A percentile compares a stretch with the other conserved stretches of the same genome.
These are phyloP conservation scores for Clistopyga incitator DNA, from an alignment of 2,888 invertebrate species.

Conservation along the genomic window DNA sequence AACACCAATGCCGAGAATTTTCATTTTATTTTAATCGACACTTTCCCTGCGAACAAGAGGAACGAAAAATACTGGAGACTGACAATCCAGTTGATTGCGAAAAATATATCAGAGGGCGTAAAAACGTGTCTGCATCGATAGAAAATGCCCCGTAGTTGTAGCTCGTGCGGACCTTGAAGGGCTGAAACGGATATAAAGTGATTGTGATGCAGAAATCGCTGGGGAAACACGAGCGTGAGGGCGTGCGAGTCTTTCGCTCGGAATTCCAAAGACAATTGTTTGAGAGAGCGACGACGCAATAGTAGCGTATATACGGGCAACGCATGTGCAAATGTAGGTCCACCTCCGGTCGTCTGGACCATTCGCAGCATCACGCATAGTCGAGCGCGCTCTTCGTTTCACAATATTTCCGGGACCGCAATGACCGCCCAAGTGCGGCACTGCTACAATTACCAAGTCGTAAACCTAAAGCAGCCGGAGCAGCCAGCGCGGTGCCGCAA, in stretches of 20 bases:
- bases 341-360: constrained; percentile 73
- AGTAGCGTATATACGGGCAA: constrained; percentile 33
- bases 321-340: constrained; percentile 72
- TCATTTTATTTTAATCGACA: no score
- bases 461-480: constrained; percentile 64
- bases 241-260: constrained; percentile 17
- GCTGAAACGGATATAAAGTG: neutral
- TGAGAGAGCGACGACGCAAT: constrained; percentile 64
- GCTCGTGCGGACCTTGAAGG: constrained; percentile 6
- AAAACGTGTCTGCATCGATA: no score
- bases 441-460: constrained; percentile 64
- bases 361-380: constrained; percentile 35
- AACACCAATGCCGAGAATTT: no score
- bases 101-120: no score
- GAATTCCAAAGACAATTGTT: constrained; percentile 63
- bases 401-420: constrained; percentile 68
- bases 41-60: no score
- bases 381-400: constrained; percentile 63
- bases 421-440: constrained; percentile 57
- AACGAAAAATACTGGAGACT: no score
- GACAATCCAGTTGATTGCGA: no score
- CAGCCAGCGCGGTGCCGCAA: constrained; percentile 65
- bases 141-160: neutral
- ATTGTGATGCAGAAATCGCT: constrained; percentile 5
- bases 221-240: constrained; percentile 20